Conservation (phyloP, 2,888 invertebrate species). For the Lasiommata megera region DNA sequence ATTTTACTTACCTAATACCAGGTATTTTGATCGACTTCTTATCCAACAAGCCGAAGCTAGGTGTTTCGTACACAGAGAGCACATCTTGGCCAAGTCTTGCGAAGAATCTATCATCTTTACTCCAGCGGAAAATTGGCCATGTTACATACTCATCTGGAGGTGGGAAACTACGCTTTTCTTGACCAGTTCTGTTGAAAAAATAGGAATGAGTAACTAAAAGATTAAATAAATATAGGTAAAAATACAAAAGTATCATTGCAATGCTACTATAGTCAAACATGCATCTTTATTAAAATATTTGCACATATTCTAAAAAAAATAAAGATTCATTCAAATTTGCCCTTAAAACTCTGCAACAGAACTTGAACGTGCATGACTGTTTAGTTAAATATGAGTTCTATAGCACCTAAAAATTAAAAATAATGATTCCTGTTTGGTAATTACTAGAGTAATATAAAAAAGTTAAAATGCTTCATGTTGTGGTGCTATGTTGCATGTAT, state of each 20-base stretch:
- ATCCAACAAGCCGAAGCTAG: slow-evolving; percentile 95
- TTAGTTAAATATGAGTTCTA: too few relatives aligned
- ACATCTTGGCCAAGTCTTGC: slow-evolving; percentile 92
- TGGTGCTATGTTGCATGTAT: background rate
- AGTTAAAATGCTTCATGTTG: background rate
- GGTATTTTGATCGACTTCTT: slow-evolving; percentile 96
- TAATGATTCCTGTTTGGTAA: too few relatives aligned
- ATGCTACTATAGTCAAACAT: too few relatives aligned
- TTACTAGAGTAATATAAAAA: background rate
- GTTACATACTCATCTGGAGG: slow-evolving; percentile 91
- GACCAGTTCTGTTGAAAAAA: slow-evolving; percentile 84
- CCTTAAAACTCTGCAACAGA: too few relatives aligned
- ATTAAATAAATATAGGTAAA: too few relatives aligned
- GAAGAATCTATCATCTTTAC: slow-evolving; percentile 96
- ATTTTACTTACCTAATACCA: slow-evolving; percentile 83
- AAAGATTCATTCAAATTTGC: too few relatives aligned
- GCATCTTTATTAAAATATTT: too few relatives aligned
- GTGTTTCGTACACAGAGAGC: slow-evolving; percentile 97
- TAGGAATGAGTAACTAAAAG: too few relatives aligned
- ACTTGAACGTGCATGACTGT: too few relatives aligned
- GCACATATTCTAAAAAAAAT: too few relatives aligned
- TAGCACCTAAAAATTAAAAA: too few relatives aligned
- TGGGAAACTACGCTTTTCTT: slow-evolving; percentile 94
- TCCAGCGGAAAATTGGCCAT: slow-evolving; percentile 99
- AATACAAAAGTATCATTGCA: background rate